These are phyloP conservation scores for Bilobella aurantiaca DNA, from an alignment of 1,140 invertebrate species.

Conservation along the genomic window DNA sequence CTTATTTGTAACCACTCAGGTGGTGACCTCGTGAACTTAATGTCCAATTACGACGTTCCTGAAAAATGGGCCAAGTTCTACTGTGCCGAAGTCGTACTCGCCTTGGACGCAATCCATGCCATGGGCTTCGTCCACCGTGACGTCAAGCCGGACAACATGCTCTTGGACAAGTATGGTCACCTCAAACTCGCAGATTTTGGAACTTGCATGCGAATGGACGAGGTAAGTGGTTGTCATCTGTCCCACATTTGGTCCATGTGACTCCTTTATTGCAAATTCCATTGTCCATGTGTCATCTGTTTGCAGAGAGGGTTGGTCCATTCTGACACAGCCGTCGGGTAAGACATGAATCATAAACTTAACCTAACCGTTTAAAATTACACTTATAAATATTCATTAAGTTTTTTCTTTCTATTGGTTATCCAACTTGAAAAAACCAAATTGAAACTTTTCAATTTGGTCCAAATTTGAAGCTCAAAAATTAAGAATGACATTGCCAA, in stretches of 20 bases:
- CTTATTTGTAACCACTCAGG: slow-evolving; percentile 42
- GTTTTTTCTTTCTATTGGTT: too few species aligned
- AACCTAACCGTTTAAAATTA: too few species aligned
- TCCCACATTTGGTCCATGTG: background rate
- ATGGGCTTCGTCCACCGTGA: slow-evolving; percentile 99
- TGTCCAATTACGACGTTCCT: slow-evolving; percentile 97
- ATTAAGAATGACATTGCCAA: too few species aligned
- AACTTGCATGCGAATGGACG: slow-evolving; percentile 96
- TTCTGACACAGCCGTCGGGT: slow-evolving; percentile 91
- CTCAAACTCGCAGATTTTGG: slow-evolving; percentile 98
- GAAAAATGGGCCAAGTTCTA: slow-evolving; percentile 99
- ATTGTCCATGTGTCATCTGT: slow-evolving; percentile 24
- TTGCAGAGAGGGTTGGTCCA: slow-evolving; percentile 77
- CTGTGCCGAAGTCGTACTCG: slow-evolving; percentile 95
- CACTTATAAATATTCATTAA: too few species aligned
- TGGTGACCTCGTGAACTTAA: slow-evolving; percentile 95
- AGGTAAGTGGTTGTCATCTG: slow-evolving; percentile 48
- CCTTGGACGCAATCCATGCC: slow-evolving; percentile 93
- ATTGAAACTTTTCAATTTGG: too few species aligned
- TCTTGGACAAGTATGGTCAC: slow-evolving; percentile 87
- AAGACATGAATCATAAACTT: too few species aligned
- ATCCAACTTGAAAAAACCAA: too few species aligned
- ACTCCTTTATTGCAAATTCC: background rate
- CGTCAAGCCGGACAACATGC: slow-evolving; percentile 98
- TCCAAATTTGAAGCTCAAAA: too few species aligned